Percentiles rank a stretch among this genome's conserved stretches.
Conservation (phyloP, 2,797 vertebrate species). For the Pterois miles region DNA sequence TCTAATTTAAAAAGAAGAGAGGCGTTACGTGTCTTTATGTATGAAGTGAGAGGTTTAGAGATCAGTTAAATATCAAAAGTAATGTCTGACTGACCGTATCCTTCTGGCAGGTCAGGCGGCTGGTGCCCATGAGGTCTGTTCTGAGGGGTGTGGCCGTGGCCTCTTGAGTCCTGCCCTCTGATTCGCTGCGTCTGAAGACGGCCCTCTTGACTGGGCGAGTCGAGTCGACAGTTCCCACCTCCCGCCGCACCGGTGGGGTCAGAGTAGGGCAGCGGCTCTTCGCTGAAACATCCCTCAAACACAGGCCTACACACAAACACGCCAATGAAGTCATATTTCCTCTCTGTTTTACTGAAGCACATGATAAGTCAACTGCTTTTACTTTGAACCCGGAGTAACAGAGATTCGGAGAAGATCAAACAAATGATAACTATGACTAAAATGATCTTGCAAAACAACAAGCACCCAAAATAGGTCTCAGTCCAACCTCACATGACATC, state of each 20-base stretch:
- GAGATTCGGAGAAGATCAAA: conserved; percentile 7
- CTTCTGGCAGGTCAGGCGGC: conserved; percentile 94
- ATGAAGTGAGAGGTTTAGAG: not conserved
- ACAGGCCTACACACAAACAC: conserved; percentile 78
- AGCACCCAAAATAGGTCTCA: not conserved
- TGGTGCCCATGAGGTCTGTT: conserved; percentile 95
- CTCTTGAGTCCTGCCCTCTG: conserved; percentile 89
- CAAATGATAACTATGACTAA: conserved; percentile 7
- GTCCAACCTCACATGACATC: not conserved
- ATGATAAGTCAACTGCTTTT: conserved; percentile 27
- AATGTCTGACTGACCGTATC: conserved; percentile 67
- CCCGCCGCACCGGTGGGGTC: conserved; percentile 93
- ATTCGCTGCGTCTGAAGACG: conserved; percentile 91
- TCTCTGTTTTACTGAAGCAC: conserved; percentile 19
- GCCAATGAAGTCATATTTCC: not conserved
- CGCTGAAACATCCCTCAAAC: conserved; percentile 95
- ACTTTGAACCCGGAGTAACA: conserved; percentile 4
- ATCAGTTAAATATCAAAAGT: not conserved
- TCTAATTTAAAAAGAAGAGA: conserved; percentile 78
- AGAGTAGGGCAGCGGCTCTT: conserved; percentile 94
- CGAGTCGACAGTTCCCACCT: conserved; percentile 90
- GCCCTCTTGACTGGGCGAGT: conserved; percentile 92
- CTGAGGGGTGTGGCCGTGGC: conserved; percentile 92
- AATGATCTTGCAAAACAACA: conserved; percentile 40
- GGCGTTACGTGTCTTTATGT: not conserved